Evolutionary conservation across 2,888 invertebrate species (phyloP).

Genomic region (Rhagonycha lutea): DNA sequence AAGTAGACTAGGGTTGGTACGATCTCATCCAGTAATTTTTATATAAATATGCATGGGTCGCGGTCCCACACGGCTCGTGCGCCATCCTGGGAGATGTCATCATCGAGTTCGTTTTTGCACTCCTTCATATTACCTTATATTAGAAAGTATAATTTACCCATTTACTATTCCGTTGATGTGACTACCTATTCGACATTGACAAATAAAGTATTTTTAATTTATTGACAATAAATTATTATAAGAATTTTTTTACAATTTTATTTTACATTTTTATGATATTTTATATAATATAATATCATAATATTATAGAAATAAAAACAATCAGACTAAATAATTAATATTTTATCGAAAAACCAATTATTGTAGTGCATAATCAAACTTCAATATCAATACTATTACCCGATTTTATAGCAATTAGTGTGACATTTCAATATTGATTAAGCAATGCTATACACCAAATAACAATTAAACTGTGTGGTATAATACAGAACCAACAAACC

Average conservation of each 20-base stretch:
- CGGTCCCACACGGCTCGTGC: constrained; percentile 36
- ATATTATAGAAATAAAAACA: background rate
- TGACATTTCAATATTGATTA: background rate
- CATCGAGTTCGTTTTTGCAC: constrained; percentile 35
- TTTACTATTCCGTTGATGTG: constrained; percentile 42
- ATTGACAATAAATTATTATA: constrained; percentile 6
- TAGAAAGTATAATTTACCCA: constrained; percentile 46
- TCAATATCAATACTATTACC: background rate
- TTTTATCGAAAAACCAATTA: background rate
- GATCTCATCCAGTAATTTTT: constrained; percentile 39
- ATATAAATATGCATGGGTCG: constrained; percentile 45
- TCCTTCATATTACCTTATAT: constrained; percentile 43
- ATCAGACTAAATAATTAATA: background rate
- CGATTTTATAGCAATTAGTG: background rate
- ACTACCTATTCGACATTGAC: constrained; percentile 28
- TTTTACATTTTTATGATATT: background rate
- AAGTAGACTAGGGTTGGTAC: constrained; percentile 28
- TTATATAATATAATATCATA: background rate
- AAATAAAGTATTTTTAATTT: constrained; percentile 31
- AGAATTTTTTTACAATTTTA: background rate
- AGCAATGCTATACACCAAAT: background rate
- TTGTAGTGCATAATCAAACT: background rate
- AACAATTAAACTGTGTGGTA: background rate
- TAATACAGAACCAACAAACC: background rate
- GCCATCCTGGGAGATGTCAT: constrained; percentile 29